Evolutionary conservation across 1,140 invertebrate genomes (phyloP), one percentile per base, ranked within the genome.

Genomic region (Pomacea maculata): DNA sequence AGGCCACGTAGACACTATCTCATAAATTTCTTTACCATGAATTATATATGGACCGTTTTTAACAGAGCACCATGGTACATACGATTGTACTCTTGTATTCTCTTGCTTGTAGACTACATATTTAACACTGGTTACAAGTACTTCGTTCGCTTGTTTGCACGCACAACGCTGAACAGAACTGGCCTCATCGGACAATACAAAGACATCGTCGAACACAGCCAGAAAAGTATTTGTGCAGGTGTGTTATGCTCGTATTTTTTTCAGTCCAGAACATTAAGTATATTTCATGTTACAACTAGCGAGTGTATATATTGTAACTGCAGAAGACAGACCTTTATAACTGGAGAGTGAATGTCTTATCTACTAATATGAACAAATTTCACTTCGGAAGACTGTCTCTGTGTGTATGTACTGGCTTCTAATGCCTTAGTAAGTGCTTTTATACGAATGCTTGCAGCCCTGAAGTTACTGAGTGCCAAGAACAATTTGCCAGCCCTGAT

Each of bases 211-310:
- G 83, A 85, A n/a, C 72, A 83, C 71, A 87, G 88, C 70, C 85
- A 86, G 78, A 68, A 64, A 68, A 75, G 83, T 15, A 83, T 89
- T n/a, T 88, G 86, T 86, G 84, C 88, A 78, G 87, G 88, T 89
- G 82, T 71, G 74, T 75, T 61, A 17, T 45, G 6, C 6, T 6
- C 3, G 3, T 4, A 45, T 45, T 45, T 45, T 45, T 45, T 45
- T 25, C 25, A 25, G 34, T 45, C 34, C 34, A 45, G 34, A 45
- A 45, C 34, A 45, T 25, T 57, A 55, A 14, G 68, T 76, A 65
- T 76, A 63, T 15, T 15, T 25, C 25, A 11, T 55, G n/a, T 70
- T 70, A 25, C 9, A 70, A 10, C 19, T 70, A 70, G 9, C 19
- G 10, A 25, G 67, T 19, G 19, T 9, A 70, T 45, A 45, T 45